Conservation (phyloP, 2,888 invertebrate genomes). For the Oscheius onirici region DNA sequence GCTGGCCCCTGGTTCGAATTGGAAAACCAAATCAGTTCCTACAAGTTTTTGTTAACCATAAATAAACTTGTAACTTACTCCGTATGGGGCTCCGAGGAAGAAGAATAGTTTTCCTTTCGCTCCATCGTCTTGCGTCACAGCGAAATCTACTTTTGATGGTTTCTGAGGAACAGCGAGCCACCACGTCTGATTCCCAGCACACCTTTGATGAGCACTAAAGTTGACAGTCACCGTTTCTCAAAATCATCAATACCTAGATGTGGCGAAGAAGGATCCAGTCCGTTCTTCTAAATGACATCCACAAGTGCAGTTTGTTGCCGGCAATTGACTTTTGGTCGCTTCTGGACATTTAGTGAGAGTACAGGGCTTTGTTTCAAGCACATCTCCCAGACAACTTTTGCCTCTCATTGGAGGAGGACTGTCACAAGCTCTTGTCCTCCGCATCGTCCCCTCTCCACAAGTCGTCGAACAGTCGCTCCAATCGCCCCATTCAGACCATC, state of each 20-base stretch:
- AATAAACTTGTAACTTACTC: slow-evolving; percentile 18
- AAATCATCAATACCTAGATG: slow-evolving; percentile 34
- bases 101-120: slow-evolving; percentile 51
- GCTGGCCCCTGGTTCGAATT: slow-evolving; percentile 50
- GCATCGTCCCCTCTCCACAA: slow-evolving; percentile 53
- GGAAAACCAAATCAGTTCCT: slow-evolving; percentile 57
- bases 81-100: slow-evolving; percentile 48
- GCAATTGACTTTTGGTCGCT: slow-evolving; percentile 42
- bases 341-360: slow-evolving; percentile 52
- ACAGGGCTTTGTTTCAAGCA: slow-evolving; percentile 56
- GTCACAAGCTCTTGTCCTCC: slow-evolving; percentile 54
- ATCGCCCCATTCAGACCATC: slow-evolving; percentile 58
- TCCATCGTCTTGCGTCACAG: slow-evolving; percentile 41
- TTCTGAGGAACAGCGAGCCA: slow-evolving; percentile 33
- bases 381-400: slow-evolving; percentile 55
- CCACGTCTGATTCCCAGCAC: slow-evolving; percentile 51
- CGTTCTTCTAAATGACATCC: slow-evolving; percentile 51
- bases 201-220: slow-evolving; percentile 26
- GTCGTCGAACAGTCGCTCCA: slow-evolving; percentile 59
- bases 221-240: neutral
- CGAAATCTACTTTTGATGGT: slow-evolving; percentile 42
- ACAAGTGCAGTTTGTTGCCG: slow-evolving; percentile 55
- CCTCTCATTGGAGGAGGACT: slow-evolving; percentile 59
- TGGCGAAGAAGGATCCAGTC: slow-evolving; percentile 57
- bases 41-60: neutral